Base-by-base conservation (phyloP, 2,797 vertebrate species). In the Pteropus rufus region DNA sequence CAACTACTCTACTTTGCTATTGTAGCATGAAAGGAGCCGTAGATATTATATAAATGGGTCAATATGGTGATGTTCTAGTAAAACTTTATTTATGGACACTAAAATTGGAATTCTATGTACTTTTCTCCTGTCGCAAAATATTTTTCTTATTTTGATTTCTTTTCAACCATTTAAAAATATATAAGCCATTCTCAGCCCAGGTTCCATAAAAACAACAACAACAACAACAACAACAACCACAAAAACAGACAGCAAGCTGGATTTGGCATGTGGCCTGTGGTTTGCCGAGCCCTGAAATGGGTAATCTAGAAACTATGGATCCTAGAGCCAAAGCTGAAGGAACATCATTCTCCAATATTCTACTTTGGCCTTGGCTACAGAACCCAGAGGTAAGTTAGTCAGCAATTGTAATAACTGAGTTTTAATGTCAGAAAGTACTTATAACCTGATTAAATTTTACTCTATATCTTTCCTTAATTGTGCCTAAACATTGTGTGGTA, bases 381-480 rank as follows among this genome's bases (percentile, higher is more conserved):
- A 94, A 86, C 16, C 41, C 60, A 85, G 64, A 91, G 12, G 5
- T 62, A 69, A 90, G 65, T 83, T 83, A 90, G 85, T 49, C 14
- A 54, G 64, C 29, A 82, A 83, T 31, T 75, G 44, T 46, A 92
- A 36, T 81, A 88, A 91, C 34, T 83, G 72, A 73, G n/a, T 54
- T 82, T 91, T 92, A 94, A 94, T 87, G 70, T 91, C 44, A 90
- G 39, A 93, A 86, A 29, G 39, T 90, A 41, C 64, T 96, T 80
- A 76, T 15, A 86, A 93, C 8, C 91, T 64, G 91, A 70, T 89
- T 91, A 79, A 86, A 64, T 75, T n/a, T 67, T 77, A 26, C 70
- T 77, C 77, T 79, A 11, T 52, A 44, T 87, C 41, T 77, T 86
- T 58, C 52, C 73, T 82, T 92, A 93, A 94, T 95, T 80, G 94